phyloP scores from a whole-genome alignment of 1,140 invertebrate species.

The Maconellicoccus hirsutus region DNA sequence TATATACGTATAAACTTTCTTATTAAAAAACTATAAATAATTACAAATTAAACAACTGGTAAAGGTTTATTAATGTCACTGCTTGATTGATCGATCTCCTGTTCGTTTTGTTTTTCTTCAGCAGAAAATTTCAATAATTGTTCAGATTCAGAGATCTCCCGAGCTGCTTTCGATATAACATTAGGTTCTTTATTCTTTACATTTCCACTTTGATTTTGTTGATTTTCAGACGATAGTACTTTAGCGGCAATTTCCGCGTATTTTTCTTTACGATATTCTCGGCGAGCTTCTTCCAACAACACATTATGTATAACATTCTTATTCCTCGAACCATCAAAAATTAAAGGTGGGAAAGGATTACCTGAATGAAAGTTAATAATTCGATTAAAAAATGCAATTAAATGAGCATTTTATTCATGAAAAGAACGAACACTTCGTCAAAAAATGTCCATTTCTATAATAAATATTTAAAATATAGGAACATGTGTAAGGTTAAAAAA shows the following conservation, averaged over 20 bases:
- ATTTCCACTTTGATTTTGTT: background rate
- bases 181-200: background rate
- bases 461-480: background rate
- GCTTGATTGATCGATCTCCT: background rate
- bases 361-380: slow-evolving; percentile 26
- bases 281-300: slow-evolving; percentile 56
- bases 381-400: background rate
- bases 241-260: slow-evolving; percentile 35
- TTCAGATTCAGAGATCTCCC: background rate
- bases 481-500: slow-evolving; percentile 14
- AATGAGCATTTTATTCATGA: background rate
- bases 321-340: slow-evolving; percentile 42
- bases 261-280: slow-evolving; percentile 43
- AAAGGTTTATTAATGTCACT: background rate
- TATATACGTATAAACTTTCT: too few species aligned
- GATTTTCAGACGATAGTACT: background rate
- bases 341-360: slow-evolving; percentile 45
- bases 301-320: slow-evolving; percentile 56
- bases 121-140: background rate
- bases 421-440: background rate
- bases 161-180: background rate
- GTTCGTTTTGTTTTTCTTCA: background rate
- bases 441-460: background rate
- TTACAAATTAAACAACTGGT: background rate
- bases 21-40: background rate